Conservation (phyloP, 2,888 invertebrate species). For the Gonocerus acuteangulatus region DNA sequence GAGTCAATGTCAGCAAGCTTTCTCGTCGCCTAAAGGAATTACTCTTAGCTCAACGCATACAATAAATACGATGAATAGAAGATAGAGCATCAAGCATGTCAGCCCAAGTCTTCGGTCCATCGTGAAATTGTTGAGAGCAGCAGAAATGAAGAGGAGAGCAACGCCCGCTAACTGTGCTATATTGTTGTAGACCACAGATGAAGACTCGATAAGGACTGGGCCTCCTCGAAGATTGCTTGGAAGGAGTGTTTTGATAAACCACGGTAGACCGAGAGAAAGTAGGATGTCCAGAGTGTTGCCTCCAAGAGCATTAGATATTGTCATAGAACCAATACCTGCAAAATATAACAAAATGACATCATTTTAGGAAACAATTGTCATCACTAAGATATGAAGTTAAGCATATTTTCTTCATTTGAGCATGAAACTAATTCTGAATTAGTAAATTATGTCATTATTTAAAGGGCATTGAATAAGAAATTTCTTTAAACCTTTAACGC, state of each 20-base stretch:
- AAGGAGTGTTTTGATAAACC: constrained; percentile 67
- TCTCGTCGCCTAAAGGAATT: constrained; percentile 8
- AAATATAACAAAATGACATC: no score
- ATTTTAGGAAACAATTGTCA: not conserved
- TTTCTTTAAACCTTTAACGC: no score
- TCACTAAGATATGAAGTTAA: not conserved
- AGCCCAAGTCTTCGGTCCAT: constrained; percentile 62
- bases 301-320: constrained; percentile 77
- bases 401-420: not conserved
- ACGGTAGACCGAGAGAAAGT: constrained; percentile 73
- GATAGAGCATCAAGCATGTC: constrained; percentile 58
- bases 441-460: no score
- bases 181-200: constrained; percentile 74
- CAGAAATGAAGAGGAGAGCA: constrained; percentile 56
- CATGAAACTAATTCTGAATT: no score
- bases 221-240: constrained; percentile 44
- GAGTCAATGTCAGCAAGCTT: not conserved
- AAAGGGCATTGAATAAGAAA: no score
- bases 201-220: constrained; percentile 62
- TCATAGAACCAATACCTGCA: constrained; percentile 75
- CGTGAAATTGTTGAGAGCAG: constrained; percentile 49
- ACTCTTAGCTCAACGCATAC: constrained; percentile 67
- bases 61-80: constrained; percentile 64
- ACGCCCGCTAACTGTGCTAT: constrained; percentile 70
- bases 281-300: constrained; percentile 79